These are phyloP conservation scores for Drosophila nigritarsus DNA, from an alignment of 2,888 invertebrate species.

Conservation along the genomic window DNA sequence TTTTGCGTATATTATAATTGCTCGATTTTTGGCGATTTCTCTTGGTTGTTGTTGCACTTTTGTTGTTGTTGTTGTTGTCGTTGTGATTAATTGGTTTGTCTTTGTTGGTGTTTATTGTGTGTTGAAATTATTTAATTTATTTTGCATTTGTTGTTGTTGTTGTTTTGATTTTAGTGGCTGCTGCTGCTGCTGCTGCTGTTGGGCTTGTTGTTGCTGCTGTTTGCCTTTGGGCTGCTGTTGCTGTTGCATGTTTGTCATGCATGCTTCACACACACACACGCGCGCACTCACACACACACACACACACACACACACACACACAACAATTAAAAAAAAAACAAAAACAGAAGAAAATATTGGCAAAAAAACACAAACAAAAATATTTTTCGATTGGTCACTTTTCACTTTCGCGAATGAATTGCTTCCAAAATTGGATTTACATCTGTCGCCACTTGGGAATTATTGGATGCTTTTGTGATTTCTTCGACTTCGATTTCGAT, in stretches of 20 bases:
- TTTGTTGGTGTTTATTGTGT: conserved; percentile 23
- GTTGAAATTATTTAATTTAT: conserved; percentile 2
- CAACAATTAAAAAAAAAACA: conserved; percentile 13
- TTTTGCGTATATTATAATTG: conserved; percentile 9
- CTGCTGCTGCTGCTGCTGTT: conserved; percentile 5
- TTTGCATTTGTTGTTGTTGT: conserved; percentile 18
- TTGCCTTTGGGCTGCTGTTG: conserved; percentile 28
- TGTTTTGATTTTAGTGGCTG: conserved; percentile 13
- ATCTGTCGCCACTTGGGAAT: background rate
- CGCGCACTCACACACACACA: conserved; percentile 5
- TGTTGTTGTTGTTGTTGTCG: background rate
- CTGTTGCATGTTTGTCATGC: conserved; percentile 38
- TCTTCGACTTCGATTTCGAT: background rate
- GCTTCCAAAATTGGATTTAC: background rate
- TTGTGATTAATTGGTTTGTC: conserved; percentile 5
- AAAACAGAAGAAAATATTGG: conserved; percentile 21
- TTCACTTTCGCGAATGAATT: background rate
- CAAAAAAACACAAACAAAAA: conserved; percentile 4
- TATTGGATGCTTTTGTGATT: background rate
- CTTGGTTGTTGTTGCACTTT: conserved; percentile 1
- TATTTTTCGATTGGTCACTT: conserved; percentile 2
- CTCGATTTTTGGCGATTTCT: conserved; percentile 13
- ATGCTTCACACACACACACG: conserved; percentile 37
- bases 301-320: conserved; percentile 17
- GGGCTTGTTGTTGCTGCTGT: conserved; percentile 22